Conservation (phyloP, 2,888 invertebrate genomes). For the Sinelater perroti region DNA sequence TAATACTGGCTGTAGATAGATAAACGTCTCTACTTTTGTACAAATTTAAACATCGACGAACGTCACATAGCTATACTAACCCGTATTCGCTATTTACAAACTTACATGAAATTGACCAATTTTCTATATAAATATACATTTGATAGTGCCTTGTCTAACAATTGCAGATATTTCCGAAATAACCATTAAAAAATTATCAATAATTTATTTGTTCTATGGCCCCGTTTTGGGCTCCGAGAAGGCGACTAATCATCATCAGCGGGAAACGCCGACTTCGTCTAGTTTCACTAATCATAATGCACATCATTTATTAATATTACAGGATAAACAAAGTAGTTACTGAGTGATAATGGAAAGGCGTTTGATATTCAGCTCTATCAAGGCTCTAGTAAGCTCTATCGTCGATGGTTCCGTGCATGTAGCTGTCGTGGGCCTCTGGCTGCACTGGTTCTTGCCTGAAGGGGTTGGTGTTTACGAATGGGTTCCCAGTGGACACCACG, state of each 20-base stretch:
- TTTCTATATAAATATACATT: constrained; percentile 53
- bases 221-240: constrained; percentile 31
- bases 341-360: too few species aligned
- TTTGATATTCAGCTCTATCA: too few species aligned
- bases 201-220: constrained; percentile 23
- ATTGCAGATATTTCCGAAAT: constrained; percentile 38
- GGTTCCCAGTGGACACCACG: constrained; percentile 48
- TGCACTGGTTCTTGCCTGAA: constrained; percentile 66
- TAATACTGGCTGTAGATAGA: constrained; percentile 29
- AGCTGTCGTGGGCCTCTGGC: constrained; percentile 68
- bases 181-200: constrained; percentile 16
- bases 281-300: constrained; percentile 26
- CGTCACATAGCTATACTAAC: constrained; percentile 5
- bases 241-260: constrained; percentile 34
- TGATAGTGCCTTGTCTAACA: constrained; percentile 46
- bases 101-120: constrained; percentile 56
- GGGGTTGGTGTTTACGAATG: constrained; percentile 54
- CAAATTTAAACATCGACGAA: constrained; percentile 22
- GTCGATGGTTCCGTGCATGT: constrained; percentile 64
- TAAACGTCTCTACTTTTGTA: constrained; percentile 19
- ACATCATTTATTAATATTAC: constrained; percentile 21
- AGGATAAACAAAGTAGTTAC: too few species aligned
- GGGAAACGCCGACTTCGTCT: too few species aligned
- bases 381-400: constrained; percentile 63
- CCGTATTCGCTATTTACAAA: constrained; percentile 26